Evolutionary conservation across 2,797 vertebrate species (phyloP).

Genomic region (Remorina albescens): DNA sequence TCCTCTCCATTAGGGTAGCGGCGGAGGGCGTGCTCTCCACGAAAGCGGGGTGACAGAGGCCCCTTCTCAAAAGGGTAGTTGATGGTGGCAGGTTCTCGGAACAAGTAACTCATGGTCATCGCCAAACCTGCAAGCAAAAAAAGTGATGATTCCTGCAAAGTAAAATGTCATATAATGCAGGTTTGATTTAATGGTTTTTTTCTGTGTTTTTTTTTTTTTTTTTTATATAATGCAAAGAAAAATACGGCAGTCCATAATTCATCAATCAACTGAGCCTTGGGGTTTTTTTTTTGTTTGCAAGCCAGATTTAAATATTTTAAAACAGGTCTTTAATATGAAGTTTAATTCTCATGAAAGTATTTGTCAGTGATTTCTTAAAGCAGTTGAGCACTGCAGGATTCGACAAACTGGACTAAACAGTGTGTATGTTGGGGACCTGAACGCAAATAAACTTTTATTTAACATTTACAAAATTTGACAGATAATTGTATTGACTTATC

Average conservation of each 20-base stretch:
- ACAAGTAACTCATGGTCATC: slow-evolving; percentile 94
- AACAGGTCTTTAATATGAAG: background rate
- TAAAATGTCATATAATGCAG: too few relatives aligned
- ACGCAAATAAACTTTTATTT: background rate
- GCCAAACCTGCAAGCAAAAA: slow-evolving; percentile 84
- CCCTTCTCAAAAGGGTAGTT: slow-evolving; percentile 99
- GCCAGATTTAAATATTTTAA: background rate
- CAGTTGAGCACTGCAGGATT: too few relatives aligned
- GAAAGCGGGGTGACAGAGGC: slow-evolving; percentile 93
- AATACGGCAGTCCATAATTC: background rate
- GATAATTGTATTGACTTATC: background rate
- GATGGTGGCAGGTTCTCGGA: slow-evolving; percentile 95
- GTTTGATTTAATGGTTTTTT: too few relatives aligned
- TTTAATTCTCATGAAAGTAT: background rate
- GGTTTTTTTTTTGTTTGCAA: too few relatives aligned
- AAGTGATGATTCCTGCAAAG: background rate
- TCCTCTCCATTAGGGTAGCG: slow-evolving; percentile 94
- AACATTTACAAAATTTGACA: background rate
- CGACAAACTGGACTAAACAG: too few relatives aligned
- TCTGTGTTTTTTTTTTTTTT: background rate
- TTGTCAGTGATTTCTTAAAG: too few relatives aligned
- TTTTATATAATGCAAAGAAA: background rate
- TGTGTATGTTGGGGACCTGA: background rate
- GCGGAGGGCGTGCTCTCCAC: slow-evolving; percentile 92
- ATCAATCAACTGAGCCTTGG: background rate